Percentiles rank a stretch among this genome's conserved stretches.
phyloP scores from a whole-genome alignment of 2,113 vertebrate species.

The Hemicordylus capensis region DNA sequence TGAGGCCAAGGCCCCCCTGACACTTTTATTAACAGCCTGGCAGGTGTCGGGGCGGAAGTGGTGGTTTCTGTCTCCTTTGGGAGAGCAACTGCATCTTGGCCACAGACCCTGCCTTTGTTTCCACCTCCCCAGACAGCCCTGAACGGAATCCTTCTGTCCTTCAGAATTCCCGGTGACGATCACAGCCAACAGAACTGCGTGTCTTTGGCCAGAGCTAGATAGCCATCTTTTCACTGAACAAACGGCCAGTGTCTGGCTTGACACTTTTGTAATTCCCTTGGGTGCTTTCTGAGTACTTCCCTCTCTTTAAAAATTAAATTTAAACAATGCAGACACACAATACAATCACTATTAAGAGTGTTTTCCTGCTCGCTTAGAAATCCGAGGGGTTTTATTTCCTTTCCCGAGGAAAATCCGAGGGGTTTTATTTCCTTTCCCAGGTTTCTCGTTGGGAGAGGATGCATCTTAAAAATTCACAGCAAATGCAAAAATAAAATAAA shows the following conservation, averaged over 20 bases:
- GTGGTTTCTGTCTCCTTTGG: not conserved
- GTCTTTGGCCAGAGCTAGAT: not conserved
- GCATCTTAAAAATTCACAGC: not conserved
- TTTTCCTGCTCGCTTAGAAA: not conserved
- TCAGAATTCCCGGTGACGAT: fast-evolving
- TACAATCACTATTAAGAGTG: not conserved
- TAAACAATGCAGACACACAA: not conserved
- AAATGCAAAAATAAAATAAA: not conserved
- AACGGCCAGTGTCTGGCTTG: not conserved
- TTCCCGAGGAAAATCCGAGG: not conserved
- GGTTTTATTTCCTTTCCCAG: not conserved
- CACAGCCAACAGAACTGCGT: not conserved
- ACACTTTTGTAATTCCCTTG: not conserved
- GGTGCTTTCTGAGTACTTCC: not conserved
- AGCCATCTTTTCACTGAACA: not conserved
- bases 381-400: not conserved
- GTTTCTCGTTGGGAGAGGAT: not conserved
- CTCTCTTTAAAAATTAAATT: not conserved
- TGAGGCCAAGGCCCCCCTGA: not conserved
- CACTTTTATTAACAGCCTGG: constrained; percentile 6
- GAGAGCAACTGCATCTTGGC: not conserved
- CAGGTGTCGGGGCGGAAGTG: not conserved
- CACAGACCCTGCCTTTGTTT: not conserved
- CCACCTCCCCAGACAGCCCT: not conserved
- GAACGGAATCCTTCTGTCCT: not conserved